Evolutionary conservation across 2,888 invertebrate genomes (phyloP).

Genomic region (Tipula confusa): DNA sequence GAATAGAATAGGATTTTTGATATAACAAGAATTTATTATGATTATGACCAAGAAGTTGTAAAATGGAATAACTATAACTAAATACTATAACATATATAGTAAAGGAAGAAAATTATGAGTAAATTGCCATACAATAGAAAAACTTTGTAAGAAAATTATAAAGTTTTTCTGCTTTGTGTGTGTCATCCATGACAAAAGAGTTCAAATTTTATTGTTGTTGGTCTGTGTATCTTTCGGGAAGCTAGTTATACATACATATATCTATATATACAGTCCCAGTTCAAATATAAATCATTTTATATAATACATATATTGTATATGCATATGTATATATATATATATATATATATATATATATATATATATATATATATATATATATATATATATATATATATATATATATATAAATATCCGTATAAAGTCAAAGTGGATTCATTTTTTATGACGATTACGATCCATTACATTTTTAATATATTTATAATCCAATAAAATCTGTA

Average conservation of each 20-base stretch:
- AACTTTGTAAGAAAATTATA: neutral
- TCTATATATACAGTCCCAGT: too few species aligned
- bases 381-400: neutral
- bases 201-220: neutral
- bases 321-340: too few species aligned
- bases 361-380: too few species aligned
- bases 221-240: too few species aligned
- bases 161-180: neutral
- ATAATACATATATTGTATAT: too few species aligned
- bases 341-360: too few species aligned
- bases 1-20: neutral
- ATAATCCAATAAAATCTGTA: neutral
- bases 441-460: neutral
- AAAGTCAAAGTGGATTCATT: neutral
- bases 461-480: conserved; percentile 3
- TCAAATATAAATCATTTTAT: too few species aligned
- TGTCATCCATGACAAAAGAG: neutral
- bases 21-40: neutral
- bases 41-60: neutral
- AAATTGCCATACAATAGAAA: neutral
- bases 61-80: neutral
- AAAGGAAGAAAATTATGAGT: neutral
- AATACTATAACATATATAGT: neutral
- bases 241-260: too few species aligned
- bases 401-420: neutral